These are phyloP conservation scores for Drosophila subobscura DNA, from an alignment of 1,140 invertebrate species.

Conservation along the genomic window DNA sequence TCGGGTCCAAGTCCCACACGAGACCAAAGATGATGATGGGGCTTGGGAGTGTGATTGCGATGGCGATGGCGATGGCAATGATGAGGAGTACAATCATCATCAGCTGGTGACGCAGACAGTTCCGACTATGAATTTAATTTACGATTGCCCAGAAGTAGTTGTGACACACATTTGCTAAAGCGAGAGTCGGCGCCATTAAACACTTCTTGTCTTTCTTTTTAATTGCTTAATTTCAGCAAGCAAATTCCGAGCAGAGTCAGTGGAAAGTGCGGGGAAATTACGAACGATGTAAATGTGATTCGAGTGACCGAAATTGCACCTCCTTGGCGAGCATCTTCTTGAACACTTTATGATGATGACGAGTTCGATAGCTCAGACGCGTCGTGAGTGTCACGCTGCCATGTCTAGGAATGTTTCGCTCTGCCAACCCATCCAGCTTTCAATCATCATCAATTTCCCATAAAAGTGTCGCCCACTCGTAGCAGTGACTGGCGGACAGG, in stretches of 20 bases:
- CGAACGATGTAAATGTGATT: neutral
- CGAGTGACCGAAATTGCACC: neutral
- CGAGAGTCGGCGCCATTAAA: slow-evolving; percentile 41
- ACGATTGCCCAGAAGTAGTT: slow-evolving; percentile 72
- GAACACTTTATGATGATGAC: neutral
- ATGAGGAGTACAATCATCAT: slow-evolving; percentile 54
- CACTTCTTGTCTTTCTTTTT: slow-evolving; percentile 45
- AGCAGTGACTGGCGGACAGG: slow-evolving; percentile 50
- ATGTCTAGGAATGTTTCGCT: slow-evolving; percentile 22
- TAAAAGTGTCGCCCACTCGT: slow-evolving; percentile 81
- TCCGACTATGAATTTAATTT: slow-evolving; percentile 72
- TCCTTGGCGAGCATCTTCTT: too few species aligned
- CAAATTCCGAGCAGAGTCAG: slow-evolving; percentile 6
- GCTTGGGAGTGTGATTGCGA: slow-evolving; percentile 37
- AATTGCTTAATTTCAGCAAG: slow-evolving; percentile 70
- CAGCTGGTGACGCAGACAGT: slow-evolving; percentile 60
- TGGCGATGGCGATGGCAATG: slow-evolving; percentile 28
- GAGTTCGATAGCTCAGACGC: too few species aligned
- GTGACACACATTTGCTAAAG: slow-evolving; percentile 72
- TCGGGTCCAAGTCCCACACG: slow-evolving; percentile 36
- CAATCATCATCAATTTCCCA: slow-evolving; percentile 83
- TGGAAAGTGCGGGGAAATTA: neutral
- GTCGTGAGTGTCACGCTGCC: slow-evolving; percentile 39
- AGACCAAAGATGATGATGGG: slow-evolving; percentile 12
- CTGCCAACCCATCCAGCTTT: slow-evolving; percentile 59